Percentiles rank a stretch among this genome's conserved stretches.
These are phyloP conservation scores for Gymnoscelis rufifasciata DNA, from an alignment of 2,888 invertebrate species.

Conservation along the genomic window DNA sequence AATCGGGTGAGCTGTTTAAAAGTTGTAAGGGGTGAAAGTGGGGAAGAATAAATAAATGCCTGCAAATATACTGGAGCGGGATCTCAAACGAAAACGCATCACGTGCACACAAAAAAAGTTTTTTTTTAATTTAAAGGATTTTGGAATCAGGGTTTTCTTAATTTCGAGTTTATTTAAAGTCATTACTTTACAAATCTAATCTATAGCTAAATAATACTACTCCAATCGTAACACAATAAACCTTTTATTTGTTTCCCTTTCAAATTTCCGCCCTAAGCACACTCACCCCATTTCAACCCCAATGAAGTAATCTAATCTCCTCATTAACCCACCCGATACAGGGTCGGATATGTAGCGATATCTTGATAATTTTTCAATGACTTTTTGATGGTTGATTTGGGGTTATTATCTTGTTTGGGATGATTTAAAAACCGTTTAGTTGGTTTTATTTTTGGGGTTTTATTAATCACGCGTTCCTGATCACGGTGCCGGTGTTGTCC, in stretches of 20 bases:
- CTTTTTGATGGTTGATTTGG: slow-evolving; percentile 20
- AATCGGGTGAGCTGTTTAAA: no score
- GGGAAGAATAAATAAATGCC: no score
- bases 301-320: slow-evolving; percentile 26
- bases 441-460: background rate
- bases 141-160: no score
- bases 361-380: slow-evolving; percentile 27
- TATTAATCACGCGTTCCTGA: no score
- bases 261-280: slow-evolving; percentile 33
- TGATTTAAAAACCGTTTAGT: slow-evolving; percentile 3
- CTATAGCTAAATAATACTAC: background rate
- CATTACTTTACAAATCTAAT: no score
- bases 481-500: no score
- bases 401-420: slow-evolving; percentile 20
- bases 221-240: slow-evolving; percentile 22
- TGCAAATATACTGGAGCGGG: no score
- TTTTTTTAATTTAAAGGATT: no score
- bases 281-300: slow-evolving; percentile 32
- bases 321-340: slow-evolving; percentile 33
- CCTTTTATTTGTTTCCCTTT: slow-evolving; percentile 32
- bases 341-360: slow-evolving; percentile 21
- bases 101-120: no score
- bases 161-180: no score
- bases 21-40: no score
- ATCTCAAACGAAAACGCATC: no score